Conservation (phyloP, 2,888 invertebrate species). For the Napeogenes inachia region DNA sequence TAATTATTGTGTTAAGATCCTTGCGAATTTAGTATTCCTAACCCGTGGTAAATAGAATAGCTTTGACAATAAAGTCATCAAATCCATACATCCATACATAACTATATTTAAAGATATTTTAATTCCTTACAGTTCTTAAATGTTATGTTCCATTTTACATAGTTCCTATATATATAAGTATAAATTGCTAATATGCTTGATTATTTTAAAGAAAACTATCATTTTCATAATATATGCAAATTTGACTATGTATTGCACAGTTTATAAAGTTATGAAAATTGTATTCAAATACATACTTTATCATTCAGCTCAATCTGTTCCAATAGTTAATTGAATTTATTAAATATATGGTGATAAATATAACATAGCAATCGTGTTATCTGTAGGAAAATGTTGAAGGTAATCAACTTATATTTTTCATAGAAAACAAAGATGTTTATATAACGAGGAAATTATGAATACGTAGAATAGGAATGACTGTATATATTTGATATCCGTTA, state of each 20-base stretch:
- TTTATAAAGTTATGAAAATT: slow-evolving; percentile 9
- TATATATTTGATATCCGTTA: slow-evolving; percentile 9
- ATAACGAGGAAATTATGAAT: slow-evolving; percentile 15
- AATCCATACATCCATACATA: background rate
- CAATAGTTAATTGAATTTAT: slow-evolving; percentile 14
- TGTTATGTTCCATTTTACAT: background rate
- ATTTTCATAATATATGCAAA: background rate
- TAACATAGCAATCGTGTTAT: slow-evolving; percentile 15
- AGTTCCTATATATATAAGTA: slow-evolving; percentile 3
- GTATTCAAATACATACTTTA: slow-evolving; percentile 5
- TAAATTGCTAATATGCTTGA: background rate
- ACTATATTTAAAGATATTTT: background rate
- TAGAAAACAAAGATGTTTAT: slow-evolving; percentile 26
- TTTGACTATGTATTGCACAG: background rate
- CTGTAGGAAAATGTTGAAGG: slow-evolving; percentile 18
- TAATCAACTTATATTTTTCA: slow-evolving; percentile 30
- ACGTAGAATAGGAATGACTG: slow-evolving; percentile 7
- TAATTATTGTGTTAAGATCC: background rate
- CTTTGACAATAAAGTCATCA: slow-evolving; percentile 2
- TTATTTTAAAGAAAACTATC: slow-evolving; percentile 5
- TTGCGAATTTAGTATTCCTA: slow-evolving; percentile 5
- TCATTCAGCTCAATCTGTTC: slow-evolving; percentile 17
- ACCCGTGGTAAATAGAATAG: background rate
- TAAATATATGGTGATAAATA: slow-evolving; percentile 14
- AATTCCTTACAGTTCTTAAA: background rate